A percentile compares a stretch with the other conserved stretches of the same genome.
These are phyloP conservation scores for Upupa epops DNA, from an alignment of 2,113 vertebrate species.

Conservation along the genomic window DNA sequence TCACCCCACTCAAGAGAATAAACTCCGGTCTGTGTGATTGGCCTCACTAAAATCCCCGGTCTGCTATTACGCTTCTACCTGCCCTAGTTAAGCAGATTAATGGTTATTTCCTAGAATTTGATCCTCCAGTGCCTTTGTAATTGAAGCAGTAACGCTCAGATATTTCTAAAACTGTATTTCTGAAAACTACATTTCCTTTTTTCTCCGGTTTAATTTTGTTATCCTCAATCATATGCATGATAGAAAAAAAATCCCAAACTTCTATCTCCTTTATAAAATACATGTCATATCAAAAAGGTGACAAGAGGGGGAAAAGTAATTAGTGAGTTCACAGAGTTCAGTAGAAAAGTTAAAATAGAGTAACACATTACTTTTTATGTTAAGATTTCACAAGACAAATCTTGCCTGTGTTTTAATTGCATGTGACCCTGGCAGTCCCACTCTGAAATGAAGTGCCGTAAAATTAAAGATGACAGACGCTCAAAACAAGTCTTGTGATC, in stretches of 20 bases:
- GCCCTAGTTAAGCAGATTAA: slow-evolving; percentile 84
- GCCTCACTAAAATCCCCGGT: slow-evolving; percentile 70
- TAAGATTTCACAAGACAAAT: slow-evolving; percentile 88
- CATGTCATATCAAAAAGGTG: slow-evolving; percentile 88
- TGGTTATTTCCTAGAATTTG: slow-evolving; percentile 78
- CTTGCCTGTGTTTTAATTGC: slow-evolving; percentile 90
- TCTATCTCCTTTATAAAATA: slow-evolving; percentile 84
- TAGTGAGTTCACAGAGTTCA: slow-evolving; percentile 88
- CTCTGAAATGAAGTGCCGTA: slow-evolving; percentile 87
- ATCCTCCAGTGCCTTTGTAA: slow-evolving; percentile 77
- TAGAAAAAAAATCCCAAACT: slow-evolving; percentile 78
- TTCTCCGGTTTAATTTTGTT: slow-evolving; percentile 81
- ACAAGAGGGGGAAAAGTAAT: slow-evolving; percentile 87
- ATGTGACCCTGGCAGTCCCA: slow-evolving; percentile 86
- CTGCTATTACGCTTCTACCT: slow-evolving; percentile 77
- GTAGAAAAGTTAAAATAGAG: slow-evolving; percentile 87
- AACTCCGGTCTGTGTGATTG: slow-evolving; percentile 63
- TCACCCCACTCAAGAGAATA: slow-evolving; percentile 62
- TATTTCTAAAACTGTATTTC: slow-evolving; percentile 81
- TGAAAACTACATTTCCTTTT: slow-evolving; percentile 77
- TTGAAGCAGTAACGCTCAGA: slow-evolving; percentile 77
- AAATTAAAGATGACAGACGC: slow-evolving; percentile 90
- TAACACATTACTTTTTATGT: slow-evolving; percentile 89
- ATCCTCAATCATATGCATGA: slow-evolving; percentile 80
- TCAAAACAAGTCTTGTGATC: slow-evolving; percentile 88